Evolutionary conservation across 2,113 vertebrate genomes (phyloP).

Genomic region (Alexandromys fortis): DNA sequence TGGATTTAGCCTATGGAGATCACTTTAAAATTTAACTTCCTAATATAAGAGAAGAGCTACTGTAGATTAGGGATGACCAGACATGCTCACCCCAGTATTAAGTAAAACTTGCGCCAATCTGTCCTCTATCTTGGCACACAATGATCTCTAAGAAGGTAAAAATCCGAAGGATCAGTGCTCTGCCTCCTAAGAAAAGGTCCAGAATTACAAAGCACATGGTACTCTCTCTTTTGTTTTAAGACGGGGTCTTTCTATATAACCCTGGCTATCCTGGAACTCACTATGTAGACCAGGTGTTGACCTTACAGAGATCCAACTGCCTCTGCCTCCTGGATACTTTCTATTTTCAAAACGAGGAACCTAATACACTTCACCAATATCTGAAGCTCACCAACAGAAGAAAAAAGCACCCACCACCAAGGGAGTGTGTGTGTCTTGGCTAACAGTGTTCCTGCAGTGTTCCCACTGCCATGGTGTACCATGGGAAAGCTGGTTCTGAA

Average conservation of each 20-base stretch:
- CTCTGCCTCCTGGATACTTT: background rate
- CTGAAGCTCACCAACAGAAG: no score
- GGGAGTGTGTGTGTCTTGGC: fast-evolving
- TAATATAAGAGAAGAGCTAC: no score
- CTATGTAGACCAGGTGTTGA: background rate
- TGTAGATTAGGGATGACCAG: background rate
- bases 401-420: background rate
- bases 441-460: background rate
- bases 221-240: background rate
- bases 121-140: background rate
- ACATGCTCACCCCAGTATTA: fast-evolving
- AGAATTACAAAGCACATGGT: background rate
- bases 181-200: background rate
- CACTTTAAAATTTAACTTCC: background rate
- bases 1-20: no score
- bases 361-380: fast-evolving
- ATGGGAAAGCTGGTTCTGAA: background rate
- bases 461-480: fast-evolving
- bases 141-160: background rate
- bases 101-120: fast-evolving
- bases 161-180: background rate
- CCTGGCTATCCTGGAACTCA: background rate
- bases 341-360: background rate
- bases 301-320: background rate
- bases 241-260: background rate